phyloP scores from a whole-genome alignment of 2,888 invertebrate species.

The Platycheirus rosarum region DNA sequence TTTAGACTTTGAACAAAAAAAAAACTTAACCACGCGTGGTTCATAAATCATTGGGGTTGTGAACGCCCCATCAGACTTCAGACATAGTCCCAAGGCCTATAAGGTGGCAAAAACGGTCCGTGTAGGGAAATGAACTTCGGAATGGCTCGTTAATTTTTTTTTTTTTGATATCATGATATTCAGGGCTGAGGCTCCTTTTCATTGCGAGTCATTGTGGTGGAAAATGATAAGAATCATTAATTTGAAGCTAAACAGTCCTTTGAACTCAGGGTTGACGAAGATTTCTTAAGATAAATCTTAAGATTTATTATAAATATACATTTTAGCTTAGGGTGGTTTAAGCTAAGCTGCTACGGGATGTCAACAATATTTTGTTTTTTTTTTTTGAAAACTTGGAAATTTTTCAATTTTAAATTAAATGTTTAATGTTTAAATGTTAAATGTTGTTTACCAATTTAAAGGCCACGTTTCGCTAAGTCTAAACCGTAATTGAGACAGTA shows the following conservation, averaged over 20 bases:
- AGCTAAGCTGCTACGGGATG: too few relatives aligned
- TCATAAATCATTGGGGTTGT: constrained; percentile 53
- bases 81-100: neutral
- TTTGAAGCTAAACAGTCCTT: neutral
- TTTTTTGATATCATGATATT: constrained; percentile 11
- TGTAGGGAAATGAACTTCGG: neutral
- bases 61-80: neutral
- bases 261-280: neutral
- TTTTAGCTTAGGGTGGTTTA: too few relatives aligned
- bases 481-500: too few relatives aligned
- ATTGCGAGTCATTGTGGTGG: constrained; percentile 15
- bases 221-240: constrained; percentile 20
- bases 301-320: too few relatives aligned
- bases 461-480: too few relatives aligned
- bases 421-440: too few relatives aligned
- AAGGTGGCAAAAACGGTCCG: neutral
- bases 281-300: neutral
- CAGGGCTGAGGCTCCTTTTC: neutral
- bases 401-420: too few relatives aligned
- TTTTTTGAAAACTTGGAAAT: too few relatives aligned
- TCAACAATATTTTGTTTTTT: too few relatives aligned
- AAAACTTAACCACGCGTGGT: constrained; percentile 34
- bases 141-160: neutral
- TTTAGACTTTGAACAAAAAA: constrained; percentile 14
- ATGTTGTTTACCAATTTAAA: too few relatives aligned